Conservation (phyloP, 2,888 invertebrate species). For the Galerucella calmariensis region DNA sequence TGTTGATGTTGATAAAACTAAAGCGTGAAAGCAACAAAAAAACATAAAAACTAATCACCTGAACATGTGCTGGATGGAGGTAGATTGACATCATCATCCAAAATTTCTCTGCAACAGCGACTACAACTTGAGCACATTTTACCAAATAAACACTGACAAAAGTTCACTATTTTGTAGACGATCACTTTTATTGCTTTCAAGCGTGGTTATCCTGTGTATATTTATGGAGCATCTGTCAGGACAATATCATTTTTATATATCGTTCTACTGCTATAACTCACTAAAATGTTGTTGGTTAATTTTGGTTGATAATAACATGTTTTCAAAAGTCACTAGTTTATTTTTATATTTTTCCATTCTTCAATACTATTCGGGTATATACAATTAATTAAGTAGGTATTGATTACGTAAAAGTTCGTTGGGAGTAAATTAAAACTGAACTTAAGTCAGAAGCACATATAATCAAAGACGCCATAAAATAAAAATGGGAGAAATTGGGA, state of each 20-base stretch:
- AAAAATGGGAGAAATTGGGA: too few species aligned
- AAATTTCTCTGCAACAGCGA: conserved; percentile 61
- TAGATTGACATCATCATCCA: conserved; percentile 59
- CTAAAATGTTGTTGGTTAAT: background rate
- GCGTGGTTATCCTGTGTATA: background rate
- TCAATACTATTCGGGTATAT: background rate
- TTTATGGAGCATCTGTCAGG: conserved; percentile 21
- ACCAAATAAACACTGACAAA: background rate
- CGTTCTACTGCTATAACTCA: conserved; percentile 20
- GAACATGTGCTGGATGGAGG: conserved; percentile 62
- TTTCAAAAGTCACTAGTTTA: background rate
- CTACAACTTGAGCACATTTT: conserved; percentile 64
- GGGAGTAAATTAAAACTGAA: too few species aligned
- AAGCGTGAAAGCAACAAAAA: background rate
- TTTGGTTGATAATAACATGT: background rate
- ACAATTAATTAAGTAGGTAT: background rate
- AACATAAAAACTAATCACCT: conserved; percentile 55
- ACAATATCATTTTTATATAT: conserved; percentile 18
- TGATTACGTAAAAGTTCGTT: too few species aligned
- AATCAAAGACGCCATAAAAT: too few species aligned
- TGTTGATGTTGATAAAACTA: background rate
- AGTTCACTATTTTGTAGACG: background rate
- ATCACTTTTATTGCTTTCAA: background rate
- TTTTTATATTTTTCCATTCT: too few species aligned
- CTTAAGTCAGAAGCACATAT: too few species aligned